Evolutionary conservation across 2,888 invertebrate genomes (phyloP).

Genomic region (Folsomia candida): DNA sequence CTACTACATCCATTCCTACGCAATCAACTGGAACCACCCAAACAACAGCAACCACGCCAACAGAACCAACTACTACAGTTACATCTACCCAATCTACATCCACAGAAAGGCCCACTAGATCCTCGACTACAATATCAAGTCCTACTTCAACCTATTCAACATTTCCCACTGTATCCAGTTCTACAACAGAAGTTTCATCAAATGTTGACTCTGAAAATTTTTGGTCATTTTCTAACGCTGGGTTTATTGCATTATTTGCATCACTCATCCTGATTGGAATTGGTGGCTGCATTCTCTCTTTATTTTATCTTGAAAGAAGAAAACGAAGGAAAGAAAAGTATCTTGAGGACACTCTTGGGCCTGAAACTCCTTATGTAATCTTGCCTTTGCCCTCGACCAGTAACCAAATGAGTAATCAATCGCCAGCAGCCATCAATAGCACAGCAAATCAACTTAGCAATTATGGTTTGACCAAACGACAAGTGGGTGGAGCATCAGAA

Average conservation of each 20-base stretch:
- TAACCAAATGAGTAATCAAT: not conserved
- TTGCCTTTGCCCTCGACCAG: not conserved
- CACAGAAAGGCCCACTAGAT: not conserved
- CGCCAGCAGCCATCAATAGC: not conserved
- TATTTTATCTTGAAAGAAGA: not conserved
- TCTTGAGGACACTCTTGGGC: not conserved
- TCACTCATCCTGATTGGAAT: not conserved
- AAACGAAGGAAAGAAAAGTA: not conserved
- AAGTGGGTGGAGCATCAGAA: not conserved
- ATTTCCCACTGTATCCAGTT: too few relatives aligned
- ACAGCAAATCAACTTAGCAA: not conserved
- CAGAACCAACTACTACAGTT: not conserved
- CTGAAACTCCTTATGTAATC: not conserved
- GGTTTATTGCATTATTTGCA: not conserved
- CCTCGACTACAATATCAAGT: not conserved
- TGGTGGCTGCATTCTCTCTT: not conserved
- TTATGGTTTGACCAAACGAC: not conserved
- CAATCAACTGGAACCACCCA: not conserved
- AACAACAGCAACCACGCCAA: not conserved
- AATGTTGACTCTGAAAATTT: not conserved
- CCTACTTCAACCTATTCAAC: too few relatives aligned
- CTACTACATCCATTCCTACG: not conserved
- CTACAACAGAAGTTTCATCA: not conserved
- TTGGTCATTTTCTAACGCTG: not conserved
- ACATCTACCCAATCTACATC: not conserved